Base-by-base conservation (phyloP, 2,113 vertebrate species). In the Butorides virescens region DNA sequence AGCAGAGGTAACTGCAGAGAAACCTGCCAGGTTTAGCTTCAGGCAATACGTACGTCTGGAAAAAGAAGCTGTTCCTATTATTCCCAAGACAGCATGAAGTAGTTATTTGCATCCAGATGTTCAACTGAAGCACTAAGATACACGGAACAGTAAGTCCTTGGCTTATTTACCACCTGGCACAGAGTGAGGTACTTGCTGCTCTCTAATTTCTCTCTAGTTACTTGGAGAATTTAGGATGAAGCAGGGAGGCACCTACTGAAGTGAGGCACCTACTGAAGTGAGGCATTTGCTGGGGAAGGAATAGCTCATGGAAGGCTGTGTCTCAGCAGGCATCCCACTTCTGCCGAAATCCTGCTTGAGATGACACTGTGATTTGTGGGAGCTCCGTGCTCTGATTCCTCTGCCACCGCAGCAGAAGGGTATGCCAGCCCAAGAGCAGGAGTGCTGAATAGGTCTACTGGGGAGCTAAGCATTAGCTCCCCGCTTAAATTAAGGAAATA, bases 71-170 rank as follows among this genome's bases (percentile, higher is more conserved):
- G 39, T 93, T 88, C 70, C 77, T 53, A 16, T 75, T 56, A 85
- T 56, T 93, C 74, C 67, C 71, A 68, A 85, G 70, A 56, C 65
- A 95, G 80, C 49, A 30, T 77, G 72, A 78, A 88, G 58, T 71
- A 85, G 36, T 91, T 86, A 73, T 1, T 95, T 86, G 59, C 32
- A 92, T 94, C 89, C 93, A 96, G 89, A 77, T 95, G 94, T 95
- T 93, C 73, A 89, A 1, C 39, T 82, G 90, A 95, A 93, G 83
- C 65, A 67, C 27, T 52, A 8, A 83, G 58, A 84, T 75, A 88
- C 58, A 73, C 1, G 3, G 84, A 92, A 85, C 87, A 75, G 81
- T 42, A 71, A 85, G 66, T 95, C 49, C 89, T 85, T 95, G 90
- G 81, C 93, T 80, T 67, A 58, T 71, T 72, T 90, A 90, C 78